phyloP scores from a whole-genome alignment of 2,113 vertebrate genomes.

The Buteo buteo region DNA sequence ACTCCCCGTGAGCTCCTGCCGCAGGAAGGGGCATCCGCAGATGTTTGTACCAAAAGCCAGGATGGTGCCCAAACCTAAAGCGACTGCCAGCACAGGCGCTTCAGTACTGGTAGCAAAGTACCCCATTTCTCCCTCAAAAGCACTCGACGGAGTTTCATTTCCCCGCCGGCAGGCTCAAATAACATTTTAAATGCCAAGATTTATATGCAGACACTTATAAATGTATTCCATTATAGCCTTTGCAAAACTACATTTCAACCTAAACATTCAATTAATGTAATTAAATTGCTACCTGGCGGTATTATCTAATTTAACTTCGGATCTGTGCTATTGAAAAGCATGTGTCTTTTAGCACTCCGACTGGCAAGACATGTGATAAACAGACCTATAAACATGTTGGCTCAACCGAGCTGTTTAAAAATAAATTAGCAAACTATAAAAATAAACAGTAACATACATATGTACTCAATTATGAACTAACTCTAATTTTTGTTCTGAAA shows the following conservation, averaged over 20 bases:
- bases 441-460: constrained; percentile 81
- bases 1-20: background rate
- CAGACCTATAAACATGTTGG: constrained; percentile 77
- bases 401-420: constrained; percentile 80
- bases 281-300: constrained; percentile 78
- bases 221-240: constrained; percentile 67
- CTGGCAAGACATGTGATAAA: constrained; percentile 76
- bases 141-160: background rate
- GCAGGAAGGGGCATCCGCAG: background rate
- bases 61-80: background rate
- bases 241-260: constrained; percentile 69
- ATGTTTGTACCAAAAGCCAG: fast-evolving
- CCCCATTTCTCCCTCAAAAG: constrained; percentile 10
- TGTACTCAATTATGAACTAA: constrained; percentile 81
- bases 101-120: fast-evolving
- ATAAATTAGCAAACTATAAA: constrained; percentile 85
- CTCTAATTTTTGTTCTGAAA: constrained; percentile 82
- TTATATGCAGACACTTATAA: constrained; percentile 61
- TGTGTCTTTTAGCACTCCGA: constrained; percentile 72
- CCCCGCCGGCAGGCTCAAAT: constrained; percentile 43
- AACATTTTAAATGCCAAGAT: constrained; percentile 61
- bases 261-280: constrained; percentile 79
- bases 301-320: constrained; percentile 76
- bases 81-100: fast-evolving
- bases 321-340: constrained; percentile 75